phyloP scores from a whole-genome alignment of 2,113 vertebrate genomes.

The Serilophus lunatus region DNA sequence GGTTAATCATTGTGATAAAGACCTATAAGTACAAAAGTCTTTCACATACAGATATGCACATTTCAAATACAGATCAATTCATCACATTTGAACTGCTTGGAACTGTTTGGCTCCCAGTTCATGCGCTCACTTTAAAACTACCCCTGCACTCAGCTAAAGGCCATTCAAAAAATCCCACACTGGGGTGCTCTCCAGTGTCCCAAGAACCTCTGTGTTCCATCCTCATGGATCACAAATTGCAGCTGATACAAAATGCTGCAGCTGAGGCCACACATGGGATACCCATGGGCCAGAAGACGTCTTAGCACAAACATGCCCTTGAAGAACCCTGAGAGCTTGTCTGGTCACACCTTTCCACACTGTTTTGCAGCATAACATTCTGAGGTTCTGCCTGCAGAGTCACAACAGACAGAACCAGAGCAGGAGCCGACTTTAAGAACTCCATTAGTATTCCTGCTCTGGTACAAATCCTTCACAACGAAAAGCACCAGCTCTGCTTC shows the following conservation, averaged over 20 bases:
- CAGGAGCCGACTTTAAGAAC: neutral
- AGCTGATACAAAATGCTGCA: accelerated
- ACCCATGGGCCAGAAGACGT: neutral
- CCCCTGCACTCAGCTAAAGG: neutral
- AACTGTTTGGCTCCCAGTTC: neutral
- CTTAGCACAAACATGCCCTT: neutral
- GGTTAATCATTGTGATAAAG: neutral
- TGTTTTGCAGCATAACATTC: neutral
- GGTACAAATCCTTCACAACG: neutral
- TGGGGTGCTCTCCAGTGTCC: accelerated
- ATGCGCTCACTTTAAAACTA: accelerated
- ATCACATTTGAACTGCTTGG: neutral
- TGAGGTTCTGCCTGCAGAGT: neutral
- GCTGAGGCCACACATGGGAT: accelerated
- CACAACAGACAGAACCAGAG: neutral
- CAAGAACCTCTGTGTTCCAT: neutral
- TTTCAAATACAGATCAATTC: neutral
- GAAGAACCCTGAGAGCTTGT: neutral
- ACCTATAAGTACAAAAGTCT: neutral
- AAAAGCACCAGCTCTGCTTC: neutral
- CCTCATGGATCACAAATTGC: accelerated
- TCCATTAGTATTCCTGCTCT: neutral
- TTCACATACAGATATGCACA: neutral
- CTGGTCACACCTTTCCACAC: neutral
- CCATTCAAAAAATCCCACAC: neutral